phyloP scores from a whole-genome alignment of 2,113 vertebrate species.

The Chaetorhynchus papuensis region DNA sequence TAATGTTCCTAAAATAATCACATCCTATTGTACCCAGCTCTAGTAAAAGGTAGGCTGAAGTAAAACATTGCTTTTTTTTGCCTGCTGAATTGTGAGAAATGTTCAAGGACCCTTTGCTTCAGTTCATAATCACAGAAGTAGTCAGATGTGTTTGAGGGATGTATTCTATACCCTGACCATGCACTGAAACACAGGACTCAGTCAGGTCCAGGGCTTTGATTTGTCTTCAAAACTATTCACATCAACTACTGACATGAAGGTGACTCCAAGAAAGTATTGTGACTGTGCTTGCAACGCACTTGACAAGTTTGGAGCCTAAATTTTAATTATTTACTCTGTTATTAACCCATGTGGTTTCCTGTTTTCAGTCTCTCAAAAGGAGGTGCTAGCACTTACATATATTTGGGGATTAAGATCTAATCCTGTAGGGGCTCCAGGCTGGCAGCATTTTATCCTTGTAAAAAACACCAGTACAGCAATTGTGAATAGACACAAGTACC shows the following conservation, averaged over 20 bases:
- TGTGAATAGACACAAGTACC: neutral
- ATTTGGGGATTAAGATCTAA: neutral
- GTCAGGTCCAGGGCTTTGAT: neutral
- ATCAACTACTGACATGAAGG: neutral
- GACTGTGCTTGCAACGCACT: neutral
- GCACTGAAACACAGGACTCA: neutral
- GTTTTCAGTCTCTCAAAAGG: neutral
- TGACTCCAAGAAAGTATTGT: neutral
- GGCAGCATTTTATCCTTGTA: neutral
- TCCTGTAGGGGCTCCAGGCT: neutral
- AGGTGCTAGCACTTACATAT: neutral
- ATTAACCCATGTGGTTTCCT: neutral
- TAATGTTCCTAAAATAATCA: constrained; percentile 49
- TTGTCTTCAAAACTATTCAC: neutral
- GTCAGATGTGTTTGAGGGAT: neutral
- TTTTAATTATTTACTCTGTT: neutral
- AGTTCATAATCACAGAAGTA: neutral
- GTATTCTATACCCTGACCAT: neutral
- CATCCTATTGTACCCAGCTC: neutral
- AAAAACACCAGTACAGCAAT: neutral
- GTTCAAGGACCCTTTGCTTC: neutral
- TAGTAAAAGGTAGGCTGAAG: neutral
- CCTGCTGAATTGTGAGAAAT: neutral
- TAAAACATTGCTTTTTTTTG: neutral
- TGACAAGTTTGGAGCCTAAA: neutral